A percentile compares a stretch with the other conserved stretches of the same genome.
These are phyloP conservation scores for Bos taurus DNA, from an alignment of 2,113 vertebrate genomes.

Conservation along the genomic window ARS-UCD2.0 NC_037339.1:15526501-15527000, in stretches of 20 bases:
- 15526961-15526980: neutral
- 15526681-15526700: neutral
- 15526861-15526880: neutral
- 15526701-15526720: neutral
- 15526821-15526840: neutral
- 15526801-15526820: neutral
- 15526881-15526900: neutral
- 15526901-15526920: neutral
- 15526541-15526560: neutral
- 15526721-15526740: neutral
- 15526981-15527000: neutral
- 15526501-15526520: neutral
- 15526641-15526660: neutral
- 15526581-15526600: neutral
- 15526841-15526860: neutral
- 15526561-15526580: neutral
- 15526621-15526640: neutral
- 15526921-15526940: neutral
- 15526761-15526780: neutral
- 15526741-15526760: neutral
- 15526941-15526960: neutral
- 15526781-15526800: neutral
- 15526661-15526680: neutral
- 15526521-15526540: neutral
- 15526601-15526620: neutral